Conservation (phyloP, 2,797 vertebrate genomes). For the Valencia hispanica region DNA sequence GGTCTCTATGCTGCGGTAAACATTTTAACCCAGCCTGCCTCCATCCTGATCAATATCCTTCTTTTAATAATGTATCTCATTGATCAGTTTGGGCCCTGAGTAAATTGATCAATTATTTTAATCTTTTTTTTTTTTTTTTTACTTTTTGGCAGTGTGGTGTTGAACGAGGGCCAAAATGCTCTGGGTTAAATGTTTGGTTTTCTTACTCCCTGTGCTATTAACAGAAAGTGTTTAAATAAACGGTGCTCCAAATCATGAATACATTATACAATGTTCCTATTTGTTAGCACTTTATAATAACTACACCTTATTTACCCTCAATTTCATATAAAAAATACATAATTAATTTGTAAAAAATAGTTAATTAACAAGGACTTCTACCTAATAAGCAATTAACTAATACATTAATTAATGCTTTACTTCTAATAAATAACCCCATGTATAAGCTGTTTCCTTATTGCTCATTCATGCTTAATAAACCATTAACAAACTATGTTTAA, state of each 20-base stretch:
- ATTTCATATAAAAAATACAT: too few relatives aligned
- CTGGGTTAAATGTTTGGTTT: conserved; percentile 52
- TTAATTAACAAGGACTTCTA: too few relatives aligned
- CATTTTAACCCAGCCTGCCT: conserved; percentile 80
- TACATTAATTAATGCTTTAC: too few relatives aligned
- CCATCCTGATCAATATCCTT: conserved; percentile 80
- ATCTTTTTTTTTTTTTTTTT: conserved; percentile 67
- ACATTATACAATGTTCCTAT: conserved; percentile 3
- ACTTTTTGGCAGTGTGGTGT: conserved; percentile 44
- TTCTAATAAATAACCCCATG: too few relatives aligned
- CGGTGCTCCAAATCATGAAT: conserved; percentile 2
- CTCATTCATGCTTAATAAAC: too few relatives aligned
- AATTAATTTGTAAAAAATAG: too few relatives aligned
- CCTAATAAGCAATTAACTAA: too few relatives aligned
- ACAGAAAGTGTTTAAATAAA: conserved; percentile 26
- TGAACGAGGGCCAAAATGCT: conserved; percentile 60
- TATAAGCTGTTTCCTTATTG: too few relatives aligned
- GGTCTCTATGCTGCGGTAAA: conserved; percentile 80
- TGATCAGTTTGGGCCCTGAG: conserved; percentile 82
- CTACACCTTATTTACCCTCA: too few relatives aligned
- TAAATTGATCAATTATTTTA: conserved; percentile 86
- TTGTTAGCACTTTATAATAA: too few relatives aligned
- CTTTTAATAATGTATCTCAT: conserved; percentile 87
- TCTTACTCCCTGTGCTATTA: background rate
- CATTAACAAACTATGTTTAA: too few relatives aligned